phyloP scores from a whole-genome alignment of 2,888 invertebrate species.

The Monopis laevigella region DNA sequence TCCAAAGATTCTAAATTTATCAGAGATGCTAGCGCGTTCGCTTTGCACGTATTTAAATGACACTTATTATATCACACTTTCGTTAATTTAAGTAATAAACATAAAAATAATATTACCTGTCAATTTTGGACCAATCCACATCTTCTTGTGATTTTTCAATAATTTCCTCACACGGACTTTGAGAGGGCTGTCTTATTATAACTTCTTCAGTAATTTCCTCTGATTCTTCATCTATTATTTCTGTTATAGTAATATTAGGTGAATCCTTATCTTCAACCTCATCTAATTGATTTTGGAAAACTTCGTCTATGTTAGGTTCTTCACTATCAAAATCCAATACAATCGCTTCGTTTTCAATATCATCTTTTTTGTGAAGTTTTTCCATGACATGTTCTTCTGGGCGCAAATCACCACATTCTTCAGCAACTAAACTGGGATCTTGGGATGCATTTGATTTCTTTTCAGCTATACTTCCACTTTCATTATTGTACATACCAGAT shows the following conservation, averaged over 20 bases:
- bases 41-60: slow-evolving; percentile 50
- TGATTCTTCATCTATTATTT: slow-evolving; percentile 50
- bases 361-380: slow-evolving; percentile 44
- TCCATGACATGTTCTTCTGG: slow-evolving; percentile 53
- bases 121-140: slow-evolving; percentile 55
- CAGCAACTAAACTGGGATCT: slow-evolving; percentile 55
- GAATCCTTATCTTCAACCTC: slow-evolving; percentile 40
- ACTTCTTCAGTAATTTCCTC: slow-evolving; percentile 24
- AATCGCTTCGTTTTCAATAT: slow-evolving; percentile 41
- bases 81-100: slow-evolving; percentile 17
- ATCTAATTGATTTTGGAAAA: slow-evolving; percentile 50
- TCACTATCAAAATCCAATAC: slow-evolving; percentile 47
- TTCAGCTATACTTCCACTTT: slow-evolving; percentile 54
- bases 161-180: slow-evolving; percentile 8
- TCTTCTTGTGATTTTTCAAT: slow-evolving; percentile 28
- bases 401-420: slow-evolving; percentile 38
- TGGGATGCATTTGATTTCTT: slow-evolving; percentile 54
- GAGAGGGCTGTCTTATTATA: slow-evolving; percentile 1
- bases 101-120: slow-evolving; percentile 40
- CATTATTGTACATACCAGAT: slow-evolving; percentile 39
- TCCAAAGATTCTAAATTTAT: slow-evolving; percentile 56
- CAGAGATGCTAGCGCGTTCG: slow-evolving; percentile 58
- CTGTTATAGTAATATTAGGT: slow-evolving; percentile 59
- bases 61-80: slow-evolving; percentile 50
- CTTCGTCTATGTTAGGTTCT: slow-evolving; percentile 53